Percentiles rank a stretch among this genome's conserved stretches.
Evolutionary conservation across 1,140 invertebrate species (phyloP).

Genomic region (Plutomurus gul): DNA sequence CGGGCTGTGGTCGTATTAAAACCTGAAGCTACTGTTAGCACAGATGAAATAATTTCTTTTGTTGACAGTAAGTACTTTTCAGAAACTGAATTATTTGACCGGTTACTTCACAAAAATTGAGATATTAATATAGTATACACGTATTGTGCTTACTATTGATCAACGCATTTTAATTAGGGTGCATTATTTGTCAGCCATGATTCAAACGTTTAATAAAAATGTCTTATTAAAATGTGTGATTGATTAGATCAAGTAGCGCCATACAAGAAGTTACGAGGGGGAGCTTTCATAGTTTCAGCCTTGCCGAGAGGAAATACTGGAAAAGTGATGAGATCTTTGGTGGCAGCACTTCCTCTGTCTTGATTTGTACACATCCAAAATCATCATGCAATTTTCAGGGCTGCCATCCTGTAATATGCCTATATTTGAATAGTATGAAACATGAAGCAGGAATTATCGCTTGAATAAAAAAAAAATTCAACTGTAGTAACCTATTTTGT

Average conservation of each 20-base stretch:
- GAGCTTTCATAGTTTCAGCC: constrained; percentile 41
- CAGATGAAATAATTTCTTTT: constrained; percentile 41
- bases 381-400: no score
- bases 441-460: no score
- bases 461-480: no score
- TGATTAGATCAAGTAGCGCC: constrained; percentile 54
- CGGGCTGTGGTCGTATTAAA: constrained; percentile 46
- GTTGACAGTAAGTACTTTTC: constrained; percentile 33
- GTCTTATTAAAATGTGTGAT: not conserved
- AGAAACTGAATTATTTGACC: not conserved
- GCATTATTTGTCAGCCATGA: not conserved
- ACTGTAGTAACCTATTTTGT: no score
- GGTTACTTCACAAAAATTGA: not conserved
- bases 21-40: not conserved
- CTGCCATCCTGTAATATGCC: no score
- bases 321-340: constrained; percentile 46
- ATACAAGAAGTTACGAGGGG: constrained; percentile 51
- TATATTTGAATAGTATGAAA: no score
- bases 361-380: not conserved
- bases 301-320: constrained; percentile 51
- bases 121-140: not conserved
- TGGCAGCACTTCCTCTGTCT: constrained; percentile 26
- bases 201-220: not conserved
- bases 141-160: no score
- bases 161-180: no score